These are phyloP conservation scores for Leptinotarsa lineolata DNA, from an alignment of 1,140 invertebrate genomes.

Conservation along the genomic window DNA sequence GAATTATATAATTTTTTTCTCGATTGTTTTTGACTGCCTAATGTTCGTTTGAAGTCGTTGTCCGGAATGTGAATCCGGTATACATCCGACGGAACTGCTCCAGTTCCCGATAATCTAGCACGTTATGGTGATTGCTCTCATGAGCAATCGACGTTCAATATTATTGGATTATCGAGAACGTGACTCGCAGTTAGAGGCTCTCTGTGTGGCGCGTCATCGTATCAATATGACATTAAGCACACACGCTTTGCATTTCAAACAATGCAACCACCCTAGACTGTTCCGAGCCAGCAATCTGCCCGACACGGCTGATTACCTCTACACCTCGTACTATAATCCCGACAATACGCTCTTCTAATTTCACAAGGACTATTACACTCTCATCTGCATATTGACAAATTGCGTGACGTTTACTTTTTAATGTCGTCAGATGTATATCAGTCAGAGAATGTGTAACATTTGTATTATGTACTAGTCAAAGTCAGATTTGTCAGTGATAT, in stretches of 20 bases:
- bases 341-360: not conserved
- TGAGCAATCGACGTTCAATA: constrained; percentile 19
- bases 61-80: not conserved
- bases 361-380: too few species aligned
- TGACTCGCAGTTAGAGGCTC: constrained; percentile 37
- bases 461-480: too few species aligned
- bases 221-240: constrained; percentile 27
- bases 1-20: too few species aligned
- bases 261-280: constrained; percentile 5
- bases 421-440: too few species aligned
- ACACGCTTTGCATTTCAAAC: constrained; percentile 37
- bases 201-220: constrained; percentile 36
- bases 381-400: too few species aligned
- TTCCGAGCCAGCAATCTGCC: constrained; percentile 4
- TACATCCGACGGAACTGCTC: not conserved
- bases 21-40: too few species aligned
- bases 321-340: constrained; percentile 1
- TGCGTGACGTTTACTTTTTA: too few species aligned
- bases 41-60: not conserved
- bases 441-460: too few species aligned
- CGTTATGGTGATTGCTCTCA: constrained; percentile 7
- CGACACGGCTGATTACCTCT: constrained; percentile 2
- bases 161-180: constrained; percentile 33
- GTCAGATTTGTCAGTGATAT: too few species aligned
- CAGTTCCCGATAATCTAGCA: not conserved